Percentiles rank a stretch among this genome's conserved stretches.
Evolutionary conservation across 2,797 vertebrate genomes (phyloP).

Genomic region (Choloepus didactylus): DNA sequence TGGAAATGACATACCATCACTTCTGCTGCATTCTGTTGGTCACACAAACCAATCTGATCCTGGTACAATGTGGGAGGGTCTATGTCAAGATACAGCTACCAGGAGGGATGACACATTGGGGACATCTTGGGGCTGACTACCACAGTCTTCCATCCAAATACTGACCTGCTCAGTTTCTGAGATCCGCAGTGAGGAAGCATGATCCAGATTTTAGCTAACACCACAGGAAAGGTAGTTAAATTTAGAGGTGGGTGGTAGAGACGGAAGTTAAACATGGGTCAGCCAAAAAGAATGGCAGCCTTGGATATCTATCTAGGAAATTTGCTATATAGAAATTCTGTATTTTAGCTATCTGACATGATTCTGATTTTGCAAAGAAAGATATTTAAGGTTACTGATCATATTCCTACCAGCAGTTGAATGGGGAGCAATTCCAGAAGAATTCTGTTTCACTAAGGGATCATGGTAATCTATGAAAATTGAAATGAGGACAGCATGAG

Average conservation of each 20-base stretch:
- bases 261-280: background rate
- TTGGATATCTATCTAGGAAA: background rate
- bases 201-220: background rate
- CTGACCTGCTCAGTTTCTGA: background rate
- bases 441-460: background rate
- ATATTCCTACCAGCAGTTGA: background rate
- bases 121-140: background rate
- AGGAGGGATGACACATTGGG: rapidly evolving
- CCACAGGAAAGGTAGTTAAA: background rate
- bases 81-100: background rate
- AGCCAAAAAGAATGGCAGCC: background rate
- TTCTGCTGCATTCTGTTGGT: background rate
- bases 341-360: background rate
- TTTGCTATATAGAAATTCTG: background rate
- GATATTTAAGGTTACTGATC: background rate
- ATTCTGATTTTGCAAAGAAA: constrained; percentile 44
- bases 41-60: background rate
- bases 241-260: background rate
- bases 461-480: background rate
- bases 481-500: background rate
- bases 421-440: rapidly evolving
- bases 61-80: no score
- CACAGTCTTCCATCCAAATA: background rate
- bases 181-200: background rate
- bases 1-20: background rate